These are phyloP conservation scores for Columba guinea DNA, from an alignment of 2,797 vertebrate genomes.

Conservation along the genomic window DNA sequence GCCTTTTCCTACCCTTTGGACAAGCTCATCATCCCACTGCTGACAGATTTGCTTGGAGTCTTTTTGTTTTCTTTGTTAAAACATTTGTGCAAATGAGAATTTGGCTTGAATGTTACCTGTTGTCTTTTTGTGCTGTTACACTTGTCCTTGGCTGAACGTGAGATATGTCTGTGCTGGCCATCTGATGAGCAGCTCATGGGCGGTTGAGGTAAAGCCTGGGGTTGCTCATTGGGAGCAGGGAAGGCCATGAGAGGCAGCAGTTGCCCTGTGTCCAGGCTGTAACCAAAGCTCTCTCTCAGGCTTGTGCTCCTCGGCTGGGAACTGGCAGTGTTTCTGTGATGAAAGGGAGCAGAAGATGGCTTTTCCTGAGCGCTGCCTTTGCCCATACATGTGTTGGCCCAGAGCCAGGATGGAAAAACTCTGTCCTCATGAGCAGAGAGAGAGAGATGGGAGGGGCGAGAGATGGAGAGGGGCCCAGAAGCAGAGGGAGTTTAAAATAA, in stretches of 20 bases:
- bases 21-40: background rate
- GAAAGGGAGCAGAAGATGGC: slow-evolving; percentile 69
- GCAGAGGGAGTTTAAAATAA: slow-evolving; percentile 33
- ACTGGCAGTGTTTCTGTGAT: background rate
- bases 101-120: background rate
- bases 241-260: background rate
- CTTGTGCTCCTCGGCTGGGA: background rate
- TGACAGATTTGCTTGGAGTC: background rate
- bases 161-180: background rate
- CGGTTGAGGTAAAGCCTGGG: accelerated
- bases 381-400: slow-evolving; percentile 70
- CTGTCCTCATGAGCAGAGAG: slow-evolving; percentile 71
- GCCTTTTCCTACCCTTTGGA: background rate
- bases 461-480: slow-evolving; percentile 44
- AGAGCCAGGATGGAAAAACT: slow-evolving; percentile 76
- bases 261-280: background rate
- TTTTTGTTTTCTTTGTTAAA: background rate
- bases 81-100: accelerated
- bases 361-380: slow-evolving; percentile 70
- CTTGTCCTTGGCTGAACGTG: accelerated
- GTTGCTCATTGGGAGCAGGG: background rate
- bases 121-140: background rate
- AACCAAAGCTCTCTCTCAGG: background rate
- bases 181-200: accelerated
- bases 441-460: slow-evolving; percentile 55